phyloP scores from a whole-genome alignment of 2,888 invertebrate genomes.

The Lithophane socia region DNA sequence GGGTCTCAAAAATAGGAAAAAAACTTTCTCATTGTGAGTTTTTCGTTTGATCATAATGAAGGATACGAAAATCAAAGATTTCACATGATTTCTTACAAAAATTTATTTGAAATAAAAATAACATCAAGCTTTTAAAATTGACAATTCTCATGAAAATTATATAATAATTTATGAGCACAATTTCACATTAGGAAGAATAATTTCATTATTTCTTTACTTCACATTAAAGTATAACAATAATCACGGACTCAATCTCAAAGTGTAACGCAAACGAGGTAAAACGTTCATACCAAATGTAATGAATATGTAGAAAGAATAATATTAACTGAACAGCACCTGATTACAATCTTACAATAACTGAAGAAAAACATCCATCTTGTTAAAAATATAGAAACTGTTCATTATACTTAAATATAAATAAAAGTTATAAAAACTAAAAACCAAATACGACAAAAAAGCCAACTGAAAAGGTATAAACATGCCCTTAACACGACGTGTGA shows the following conservation, averaged over 20 bases:
- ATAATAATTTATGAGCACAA: slow-evolving; percentile 88
- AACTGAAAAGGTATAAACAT: too few relatives aligned
- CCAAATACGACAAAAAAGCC: too few relatives aligned
- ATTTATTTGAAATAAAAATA: slow-evolving; percentile 89
- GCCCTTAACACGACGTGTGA: too few relatives aligned
- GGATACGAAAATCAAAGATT: slow-evolving; percentile 51
- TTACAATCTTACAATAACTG: slow-evolving; percentile 51
- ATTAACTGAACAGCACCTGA: slow-evolving; percentile 56
- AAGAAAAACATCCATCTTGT: slow-evolving; percentile 38
- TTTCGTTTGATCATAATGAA: neutral
- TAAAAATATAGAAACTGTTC: slow-evolving; percentile 65
- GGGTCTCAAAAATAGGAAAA: neutral
- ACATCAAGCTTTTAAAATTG: slow-evolving; percentile 90
- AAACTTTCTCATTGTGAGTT: neutral
- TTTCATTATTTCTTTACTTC: slow-evolving; percentile 74
- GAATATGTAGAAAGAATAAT: slow-evolving; percentile 50
- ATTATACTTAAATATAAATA: slow-evolving; percentile 74
- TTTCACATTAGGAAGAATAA: slow-evolving; percentile 85
- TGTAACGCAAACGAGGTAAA: slow-evolving; percentile 66
- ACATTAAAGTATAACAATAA: slow-evolving; percentile 76
- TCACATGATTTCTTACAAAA: slow-evolving; percentile 81
- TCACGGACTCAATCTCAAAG: slow-evolving; percentile 75
- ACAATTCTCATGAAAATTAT: slow-evolving; percentile 86
- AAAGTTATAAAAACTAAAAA: too few relatives aligned
- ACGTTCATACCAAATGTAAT: slow-evolving; percentile 50